Evolutionary conservation across 53 echinoderm and acorn worm genomes (phyloP), one percentile per base, ranked within the genome.

Genomic region (Apostichopus leukothele): DNA sequence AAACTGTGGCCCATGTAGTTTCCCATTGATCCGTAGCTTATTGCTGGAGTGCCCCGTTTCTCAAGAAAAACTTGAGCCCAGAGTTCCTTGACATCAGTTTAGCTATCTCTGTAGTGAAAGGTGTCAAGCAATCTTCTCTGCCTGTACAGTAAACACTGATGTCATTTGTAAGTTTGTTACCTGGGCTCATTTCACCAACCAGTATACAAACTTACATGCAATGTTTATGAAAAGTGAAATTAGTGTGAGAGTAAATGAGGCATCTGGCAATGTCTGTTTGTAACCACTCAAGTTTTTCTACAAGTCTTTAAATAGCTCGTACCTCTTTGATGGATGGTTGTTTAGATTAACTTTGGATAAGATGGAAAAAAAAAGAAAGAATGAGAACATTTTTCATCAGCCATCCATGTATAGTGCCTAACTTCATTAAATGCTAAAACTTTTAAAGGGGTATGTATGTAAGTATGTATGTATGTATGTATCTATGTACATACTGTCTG

Each of bases 161-260:
- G 16, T 71, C 71, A 71, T 71, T 71, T 71, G 71, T 19, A 71
- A 16, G 39, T 39, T 71, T 71, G 3, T 6, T n/a, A 6, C 71
- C 13, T 71, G 18, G 20, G 16, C 18, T 71, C 18, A 71, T 21
- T 71, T 71, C 6, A n/a, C 6, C 16, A 71, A 4, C 71, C 18
- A 16, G 71, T 71, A n/a, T 71, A 71, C 71, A 71, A 16, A n/a
- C 18, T 16, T 71, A 71, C 71, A 71, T 71, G 71, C 18, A 71
- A 71, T 71, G 71, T 71, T 71, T 71, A 71, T 18, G 71, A 19
- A 57, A 71, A 71, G 71, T 71, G 71, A 71, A 71, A 71, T 71
- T 71, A 71, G 16, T 71, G 71, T 71, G 71, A 19, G 20, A 16
- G 14, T 19, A 71, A 71, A 71, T 71, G 71, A 71, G 71, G 71